Conservation (phyloP, 2,113 vertebrate species). For the Dolichotis patagonum region DNA sequence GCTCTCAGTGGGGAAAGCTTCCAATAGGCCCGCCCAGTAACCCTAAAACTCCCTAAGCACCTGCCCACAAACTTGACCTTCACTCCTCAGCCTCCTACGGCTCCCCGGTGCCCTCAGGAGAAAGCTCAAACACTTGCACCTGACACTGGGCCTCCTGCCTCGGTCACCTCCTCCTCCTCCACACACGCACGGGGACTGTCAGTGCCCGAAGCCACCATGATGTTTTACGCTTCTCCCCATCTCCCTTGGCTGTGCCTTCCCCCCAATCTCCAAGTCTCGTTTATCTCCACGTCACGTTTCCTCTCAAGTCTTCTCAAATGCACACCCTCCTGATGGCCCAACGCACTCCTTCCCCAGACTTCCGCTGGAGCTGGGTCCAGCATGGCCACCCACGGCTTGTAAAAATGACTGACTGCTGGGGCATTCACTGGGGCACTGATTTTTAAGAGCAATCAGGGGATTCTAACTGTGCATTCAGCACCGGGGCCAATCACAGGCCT, state of each 20-base stretch:
- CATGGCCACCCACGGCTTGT: neutral
- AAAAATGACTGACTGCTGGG: neutral
- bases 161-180: neutral
- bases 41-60: neutral
- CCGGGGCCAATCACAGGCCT: fast-evolving
- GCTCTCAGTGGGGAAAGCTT: neutral
- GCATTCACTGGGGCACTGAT: neutral
- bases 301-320: neutral
- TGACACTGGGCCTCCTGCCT: neutral
- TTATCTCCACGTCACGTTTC: neutral
- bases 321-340: neutral
- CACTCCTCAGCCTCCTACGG: neutral
- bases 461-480: neutral
- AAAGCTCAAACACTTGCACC: neutral
- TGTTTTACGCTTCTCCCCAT: neutral
- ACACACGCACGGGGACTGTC: fast-evolving
- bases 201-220: neutral
- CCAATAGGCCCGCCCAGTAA: too few relatives aligned
- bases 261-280: neutral
- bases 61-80: neutral
- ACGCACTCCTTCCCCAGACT: neutral
- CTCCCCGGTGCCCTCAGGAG: neutral
- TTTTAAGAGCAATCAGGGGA: neutral
- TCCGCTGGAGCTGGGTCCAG: fast-evolving
- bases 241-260: neutral